Evolutionary conservation across 2,113 vertebrate genomes (phyloP).

Genomic region (Condylura cristata): DNA sequence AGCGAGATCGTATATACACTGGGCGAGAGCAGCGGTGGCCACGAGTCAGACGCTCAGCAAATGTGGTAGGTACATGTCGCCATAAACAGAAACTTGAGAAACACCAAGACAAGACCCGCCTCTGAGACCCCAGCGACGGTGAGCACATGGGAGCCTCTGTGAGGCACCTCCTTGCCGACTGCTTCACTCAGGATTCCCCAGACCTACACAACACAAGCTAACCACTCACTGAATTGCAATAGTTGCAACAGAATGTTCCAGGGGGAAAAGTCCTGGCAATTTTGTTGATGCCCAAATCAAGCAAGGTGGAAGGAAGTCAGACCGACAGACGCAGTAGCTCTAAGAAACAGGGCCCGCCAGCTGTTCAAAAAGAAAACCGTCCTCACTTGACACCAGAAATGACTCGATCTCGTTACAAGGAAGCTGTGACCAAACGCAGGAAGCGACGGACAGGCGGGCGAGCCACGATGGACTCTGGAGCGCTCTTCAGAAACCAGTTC

Average conservation of each 20-base stretch:
- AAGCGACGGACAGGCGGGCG: neutral
- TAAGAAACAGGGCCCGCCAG: neutral
- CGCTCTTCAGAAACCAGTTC: neutral
- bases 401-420: neutral
- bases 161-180: neutral
- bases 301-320: neutral
- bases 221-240: neutral
- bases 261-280: neutral
- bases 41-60: neutral
- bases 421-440: neutral
- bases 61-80: neutral
- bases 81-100: conserved; percentile 21
- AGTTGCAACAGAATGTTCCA: neutral
- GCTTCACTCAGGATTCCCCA: neutral
- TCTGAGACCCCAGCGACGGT: neutral
- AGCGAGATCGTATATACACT: neutral
- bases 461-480: neutral
- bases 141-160: neutral
- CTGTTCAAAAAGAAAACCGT: neutral
- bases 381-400: neutral
- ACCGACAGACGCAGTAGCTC: neutral
- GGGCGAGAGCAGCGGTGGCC: neutral
- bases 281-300: neutral
- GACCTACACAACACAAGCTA: neutral
- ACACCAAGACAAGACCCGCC: neutral